Conservation (phyloP, 2,888 invertebrate species). For the Ormyrus pomaceus region DNA sequence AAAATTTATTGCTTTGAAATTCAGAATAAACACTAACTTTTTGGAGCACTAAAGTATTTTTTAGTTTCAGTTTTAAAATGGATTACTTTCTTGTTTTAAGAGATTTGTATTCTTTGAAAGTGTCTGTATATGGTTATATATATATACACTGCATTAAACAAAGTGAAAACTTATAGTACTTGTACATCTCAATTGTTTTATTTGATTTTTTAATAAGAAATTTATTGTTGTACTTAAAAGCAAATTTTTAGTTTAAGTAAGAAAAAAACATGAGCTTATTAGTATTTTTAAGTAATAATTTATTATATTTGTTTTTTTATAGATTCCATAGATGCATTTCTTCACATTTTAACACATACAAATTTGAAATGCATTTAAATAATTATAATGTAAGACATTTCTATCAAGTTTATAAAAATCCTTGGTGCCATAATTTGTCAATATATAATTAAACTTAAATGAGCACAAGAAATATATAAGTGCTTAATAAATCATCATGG, state of each 20-base stretch:
- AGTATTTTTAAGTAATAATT: background rate
- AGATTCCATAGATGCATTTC: background rate
- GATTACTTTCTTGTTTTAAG: too few relatives aligned
- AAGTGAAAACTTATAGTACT: too few relatives aligned
- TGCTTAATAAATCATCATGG: slow-evolving; percentile 26
- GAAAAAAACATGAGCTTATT: background rate
- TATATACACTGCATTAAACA: too few relatives aligned
- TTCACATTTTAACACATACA: background rate
- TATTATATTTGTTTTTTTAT: slow-evolving; percentile 1
- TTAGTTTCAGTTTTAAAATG: too few relatives aligned
- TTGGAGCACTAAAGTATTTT: too few relatives aligned
- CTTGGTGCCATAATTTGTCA: slow-evolving; percentile 19
- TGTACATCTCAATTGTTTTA: too few relatives aligned
- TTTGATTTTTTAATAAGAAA: too few relatives aligned
- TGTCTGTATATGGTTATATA: too few relatives aligned
- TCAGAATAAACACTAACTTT: too few relatives aligned
- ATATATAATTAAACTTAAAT: slow-evolving; percentile 21
- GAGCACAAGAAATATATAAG: slow-evolving; percentile 2
- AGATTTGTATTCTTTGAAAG: too few relatives aligned
- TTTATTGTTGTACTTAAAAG: too few relatives aligned
- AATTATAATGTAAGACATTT: slow-evolving; percentile 2
- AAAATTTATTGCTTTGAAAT: too few relatives aligned
- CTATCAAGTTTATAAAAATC: slow-evolving; percentile 17
- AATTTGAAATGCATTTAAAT: slow-evolving; percentile 12
- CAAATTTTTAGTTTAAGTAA: background rate